Evolutionary conservation across 2,113 vertebrate genomes (phyloP).

Genomic region (Coreoperca whiteheadi): DNA sequence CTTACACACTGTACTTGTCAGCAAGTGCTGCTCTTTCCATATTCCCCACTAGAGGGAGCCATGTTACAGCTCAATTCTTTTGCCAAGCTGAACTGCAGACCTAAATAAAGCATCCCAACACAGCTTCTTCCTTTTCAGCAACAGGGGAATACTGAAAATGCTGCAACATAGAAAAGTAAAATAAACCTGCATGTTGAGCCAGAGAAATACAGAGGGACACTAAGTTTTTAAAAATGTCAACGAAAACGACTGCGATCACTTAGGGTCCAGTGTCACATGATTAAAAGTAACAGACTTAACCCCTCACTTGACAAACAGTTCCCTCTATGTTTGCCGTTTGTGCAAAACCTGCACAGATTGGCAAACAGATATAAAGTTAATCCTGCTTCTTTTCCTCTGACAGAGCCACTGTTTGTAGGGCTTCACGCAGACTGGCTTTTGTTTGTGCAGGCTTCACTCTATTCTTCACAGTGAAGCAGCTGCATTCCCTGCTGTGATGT

Average conservation of each 20-base stretch:
- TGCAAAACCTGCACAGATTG: conserved; percentile 18
- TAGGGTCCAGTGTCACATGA: no score
- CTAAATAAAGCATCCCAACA: neutral
- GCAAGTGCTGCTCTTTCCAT: neutral
- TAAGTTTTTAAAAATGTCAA: neutral
- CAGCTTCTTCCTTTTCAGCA: neutral
- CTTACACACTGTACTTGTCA: neutral
- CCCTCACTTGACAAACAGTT: neutral
- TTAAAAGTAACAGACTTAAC: neutral
- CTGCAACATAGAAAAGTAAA: neutral
- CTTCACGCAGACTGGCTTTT: conserved; percentile 4
- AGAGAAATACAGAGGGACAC: neutral
- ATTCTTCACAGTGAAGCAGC: neutral
- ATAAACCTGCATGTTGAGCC: neutral
- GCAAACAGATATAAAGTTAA: conserved; percentile 14
- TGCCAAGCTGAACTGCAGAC: neutral
- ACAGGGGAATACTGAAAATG: neutral
- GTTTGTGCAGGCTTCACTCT: conserved; percentile 8
- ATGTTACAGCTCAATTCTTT: neutral
- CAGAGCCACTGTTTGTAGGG: neutral
- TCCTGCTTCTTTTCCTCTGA: conserved; percentile 15
- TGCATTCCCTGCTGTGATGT: conserved; percentile 6
- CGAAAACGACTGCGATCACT: neutral
- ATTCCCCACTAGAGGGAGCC: conserved; percentile 70
- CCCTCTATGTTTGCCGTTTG: neutral